Percentiles rank a stretch among this genome's conserved stretches.
phyloP scores from a whole-genome alignment of 2,113 vertebrate genomes.

The Etia nguti region DNA sequence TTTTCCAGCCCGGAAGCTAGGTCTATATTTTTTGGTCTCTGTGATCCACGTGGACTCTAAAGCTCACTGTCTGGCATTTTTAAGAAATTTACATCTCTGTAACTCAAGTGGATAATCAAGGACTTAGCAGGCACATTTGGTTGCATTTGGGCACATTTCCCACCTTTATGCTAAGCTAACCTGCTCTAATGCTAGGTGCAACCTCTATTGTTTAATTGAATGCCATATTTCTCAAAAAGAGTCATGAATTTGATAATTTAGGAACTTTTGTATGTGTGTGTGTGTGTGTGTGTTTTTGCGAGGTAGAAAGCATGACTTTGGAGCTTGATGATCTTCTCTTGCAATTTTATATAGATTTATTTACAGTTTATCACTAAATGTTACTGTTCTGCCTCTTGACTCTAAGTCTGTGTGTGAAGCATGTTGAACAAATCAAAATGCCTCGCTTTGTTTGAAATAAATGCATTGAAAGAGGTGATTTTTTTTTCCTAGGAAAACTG shows the following conservation, averaged over 20 bases:
- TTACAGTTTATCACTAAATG: neutral
- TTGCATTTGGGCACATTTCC: neutral
- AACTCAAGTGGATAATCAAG: neutral
- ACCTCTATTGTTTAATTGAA: neutral
- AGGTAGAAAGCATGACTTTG: neutral
- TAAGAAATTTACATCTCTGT: neutral
- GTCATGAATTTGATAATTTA: neutral
- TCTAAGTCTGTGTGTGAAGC: neutral
- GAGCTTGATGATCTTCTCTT: neutral
- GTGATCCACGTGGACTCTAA: neutral
- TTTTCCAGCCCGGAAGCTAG: neutral
- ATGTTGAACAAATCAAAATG: neutral
- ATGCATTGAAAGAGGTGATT: neutral
- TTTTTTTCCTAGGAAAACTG: neutral
- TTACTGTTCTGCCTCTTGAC: neutral
- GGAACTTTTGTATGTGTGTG: neutral
- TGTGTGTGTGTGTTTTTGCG: neutral
- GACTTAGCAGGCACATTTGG: neutral
- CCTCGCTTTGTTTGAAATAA: neutral
- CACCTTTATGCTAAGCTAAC: neutral
- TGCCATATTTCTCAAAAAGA: neutral
- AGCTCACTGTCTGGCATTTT: neutral
- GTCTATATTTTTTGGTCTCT: neutral
- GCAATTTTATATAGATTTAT: neutral
- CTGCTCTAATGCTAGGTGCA: neutral